Conservation (phyloP, 1,140 invertebrate species). For the Drosophila erecta region DNA sequence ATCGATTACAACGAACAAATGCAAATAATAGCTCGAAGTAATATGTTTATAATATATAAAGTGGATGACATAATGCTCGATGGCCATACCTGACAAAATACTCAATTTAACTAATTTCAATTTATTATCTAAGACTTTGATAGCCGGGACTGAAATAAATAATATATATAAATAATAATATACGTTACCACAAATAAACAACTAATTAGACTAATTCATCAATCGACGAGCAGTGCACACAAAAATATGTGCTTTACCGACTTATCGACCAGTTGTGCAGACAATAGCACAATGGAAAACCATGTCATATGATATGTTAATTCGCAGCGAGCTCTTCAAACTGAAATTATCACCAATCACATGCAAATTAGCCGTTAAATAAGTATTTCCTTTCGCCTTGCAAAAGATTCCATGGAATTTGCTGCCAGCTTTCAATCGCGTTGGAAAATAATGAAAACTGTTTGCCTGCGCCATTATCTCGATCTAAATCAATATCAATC, state of each 20-base stretch:
- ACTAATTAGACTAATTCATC: conserved; percentile 41
- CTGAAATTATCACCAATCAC: conserved; percentile 66
- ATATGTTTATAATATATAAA: conserved; percentile 18
- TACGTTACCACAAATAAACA: conserved; percentile 45
- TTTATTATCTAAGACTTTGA: conserved; percentile 30
- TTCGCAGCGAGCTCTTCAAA: conserved; percentile 35
- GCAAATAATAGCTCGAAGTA: conserved; percentile 9
- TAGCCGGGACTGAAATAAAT: conserved; percentile 23
- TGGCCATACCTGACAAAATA: conserved; percentile 36
- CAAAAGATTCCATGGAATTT: conserved; percentile 42
- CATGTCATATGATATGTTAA: conserved; percentile 64
- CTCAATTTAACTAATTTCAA: conserved; percentile 26
- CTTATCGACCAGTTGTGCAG: conserved; percentile 5
- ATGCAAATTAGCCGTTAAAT: conserved; percentile 48
- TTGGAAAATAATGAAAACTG: conserved; percentile 66
- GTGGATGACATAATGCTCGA: conserved; percentile 19
- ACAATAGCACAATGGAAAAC: conserved; percentile 25
- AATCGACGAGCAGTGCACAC: background rate
- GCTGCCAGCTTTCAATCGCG: conserved; percentile 20
- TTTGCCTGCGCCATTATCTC: conserved; percentile 48
- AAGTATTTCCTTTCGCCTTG: conserved; percentile 50
- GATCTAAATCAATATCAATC: conserved; percentile 65
- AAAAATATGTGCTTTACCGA: background rate
- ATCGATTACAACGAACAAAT: conserved; percentile 31
- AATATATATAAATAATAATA: conserved; percentile 23